Evolutionary conservation across 2,113 vertebrate genomes (phyloP).

Genomic region (Cyanoramphus novaezelandiae): DNA sequence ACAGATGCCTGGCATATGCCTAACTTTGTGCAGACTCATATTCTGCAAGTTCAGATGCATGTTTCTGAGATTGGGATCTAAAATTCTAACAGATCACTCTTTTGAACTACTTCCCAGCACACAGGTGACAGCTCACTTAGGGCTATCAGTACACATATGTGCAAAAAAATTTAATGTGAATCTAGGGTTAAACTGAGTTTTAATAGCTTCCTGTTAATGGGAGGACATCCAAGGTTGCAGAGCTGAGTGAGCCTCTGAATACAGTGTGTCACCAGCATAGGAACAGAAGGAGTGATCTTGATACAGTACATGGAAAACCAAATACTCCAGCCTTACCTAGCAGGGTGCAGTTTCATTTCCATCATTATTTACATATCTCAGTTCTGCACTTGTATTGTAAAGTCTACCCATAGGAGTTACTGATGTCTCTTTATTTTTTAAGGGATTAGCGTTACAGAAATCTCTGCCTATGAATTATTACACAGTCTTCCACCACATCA

Average conservation of each 20-base stretch:
- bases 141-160: not conserved
- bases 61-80: not conserved
- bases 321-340: not conserved
- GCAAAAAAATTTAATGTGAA: not conserved
- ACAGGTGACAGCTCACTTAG: not conserved
- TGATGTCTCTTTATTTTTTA: slow-evolving; percentile 4
- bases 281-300: not conserved
- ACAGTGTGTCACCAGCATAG: not conserved
- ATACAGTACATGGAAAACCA: not conserved
- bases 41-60: not conserved
- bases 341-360: not conserved
- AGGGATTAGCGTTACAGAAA: slow-evolving; percentile 80
- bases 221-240: not conserved
- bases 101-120: not conserved
- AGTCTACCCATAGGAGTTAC: not conserved
- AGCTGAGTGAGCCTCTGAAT: not conserved
- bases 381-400: not conserved
- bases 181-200: not conserved
- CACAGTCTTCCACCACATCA: slow-evolving; percentile 87
- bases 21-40: not conserved
- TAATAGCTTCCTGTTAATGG: not conserved
- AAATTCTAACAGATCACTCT: not conserved
- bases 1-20: not conserved
- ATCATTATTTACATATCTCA: not conserved
- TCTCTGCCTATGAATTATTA: slow-evolving; percentile 94